phyloP scores from a whole-genome alignment of 53 echinoderm and acorn worm species.

The Paracentrotus lividus region DNA sequence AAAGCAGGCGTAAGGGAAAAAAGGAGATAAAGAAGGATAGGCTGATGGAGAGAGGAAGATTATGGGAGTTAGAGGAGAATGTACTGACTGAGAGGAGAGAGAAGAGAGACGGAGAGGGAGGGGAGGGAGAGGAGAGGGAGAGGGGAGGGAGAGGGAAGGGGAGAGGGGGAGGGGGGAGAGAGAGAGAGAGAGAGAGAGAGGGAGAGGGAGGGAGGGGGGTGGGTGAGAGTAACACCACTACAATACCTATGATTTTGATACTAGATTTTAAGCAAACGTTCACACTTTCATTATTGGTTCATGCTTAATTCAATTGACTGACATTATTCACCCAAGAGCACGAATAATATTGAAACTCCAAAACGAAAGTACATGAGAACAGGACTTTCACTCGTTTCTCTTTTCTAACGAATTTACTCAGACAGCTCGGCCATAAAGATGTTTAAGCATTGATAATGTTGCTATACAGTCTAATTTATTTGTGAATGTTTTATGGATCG shows the following conservation, averaged over 20 bases:
- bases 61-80: too few species aligned
- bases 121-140: neutral
- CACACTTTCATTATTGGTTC: neutral
- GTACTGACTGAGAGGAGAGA: too few species aligned
- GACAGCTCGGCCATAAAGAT: neutral
- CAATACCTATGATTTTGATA: neutral
- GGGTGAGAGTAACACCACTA: neutral
- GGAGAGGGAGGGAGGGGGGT: neutral
- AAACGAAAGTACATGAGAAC: neutral
- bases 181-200: too few species aligned
- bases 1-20: too few species aligned
- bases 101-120: too few species aligned
- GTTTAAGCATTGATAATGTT: neutral
- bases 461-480: neutral
- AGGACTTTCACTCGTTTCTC: neutral
- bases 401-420: neutral
- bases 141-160: neutral
- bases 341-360: neutral
- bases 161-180: neutral
- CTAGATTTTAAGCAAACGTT: neutral
- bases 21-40: too few species aligned
- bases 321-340: neutral
- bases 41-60: too few species aligned
- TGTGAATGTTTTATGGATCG: neutral
- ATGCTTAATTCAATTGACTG: neutral